A percentile compares a stretch with the other conserved stretches of the same genome.
Evolutionary conservation across 2,797 vertebrate genomes (phyloP).

Genomic region (Sphaeramia orbicularis): DNA sequence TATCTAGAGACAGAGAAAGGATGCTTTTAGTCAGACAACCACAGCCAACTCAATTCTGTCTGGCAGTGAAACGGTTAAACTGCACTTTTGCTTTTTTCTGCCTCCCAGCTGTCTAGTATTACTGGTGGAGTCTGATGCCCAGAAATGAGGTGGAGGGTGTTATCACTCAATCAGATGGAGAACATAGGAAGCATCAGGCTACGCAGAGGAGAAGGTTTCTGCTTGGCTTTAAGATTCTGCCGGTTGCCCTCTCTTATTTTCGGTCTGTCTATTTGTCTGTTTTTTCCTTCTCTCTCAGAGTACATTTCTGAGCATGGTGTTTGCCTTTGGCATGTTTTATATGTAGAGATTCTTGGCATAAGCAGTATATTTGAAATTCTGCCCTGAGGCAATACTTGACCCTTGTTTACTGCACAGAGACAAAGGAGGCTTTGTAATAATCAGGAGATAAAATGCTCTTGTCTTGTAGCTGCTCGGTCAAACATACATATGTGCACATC

Average conservation of each 20-base stretch:
- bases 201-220: slow-evolving; percentile 29
- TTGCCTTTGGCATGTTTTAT: slow-evolving; percentile 48
- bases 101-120: slow-evolving; percentile 73
- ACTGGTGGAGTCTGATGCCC: slow-evolving; percentile 64
- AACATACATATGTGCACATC: slow-evolving; percentile 1
- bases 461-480: slow-evolving; percentile 16
- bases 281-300: slow-evolving; percentile 5
- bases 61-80: slow-evolving; percentile 86
- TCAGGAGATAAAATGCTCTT: slow-evolving; percentile 28
- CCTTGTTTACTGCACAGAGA: slow-evolving; percentile 50
- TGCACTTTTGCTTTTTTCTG: slow-evolving; percentile 76
- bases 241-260: slow-evolving; percentile 14
- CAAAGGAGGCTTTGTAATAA: slow-evolving; percentile 35
- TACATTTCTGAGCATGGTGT: slow-evolving; percentile 60
- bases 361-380: slow-evolving; percentile 66
- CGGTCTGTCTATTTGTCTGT: slow-evolving; percentile 11
- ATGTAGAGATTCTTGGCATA: slow-evolving; percentile 60
- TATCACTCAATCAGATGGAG: slow-evolving; percentile 58
- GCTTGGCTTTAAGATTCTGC: slow-evolving; percentile 8
- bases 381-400: slow-evolving; percentile 56
- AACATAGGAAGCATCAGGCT: slow-evolving; percentile 47
- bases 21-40: slow-evolving; percentile 81
- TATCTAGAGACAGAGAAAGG: slow-evolving; percentile 65
- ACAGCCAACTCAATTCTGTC: slow-evolving; percentile 81
- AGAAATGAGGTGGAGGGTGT: slow-evolving; percentile 72